phyloP scores from a whole-genome alignment of 2,888 invertebrate genomes.

The Emmelina monodactyla region DNA sequence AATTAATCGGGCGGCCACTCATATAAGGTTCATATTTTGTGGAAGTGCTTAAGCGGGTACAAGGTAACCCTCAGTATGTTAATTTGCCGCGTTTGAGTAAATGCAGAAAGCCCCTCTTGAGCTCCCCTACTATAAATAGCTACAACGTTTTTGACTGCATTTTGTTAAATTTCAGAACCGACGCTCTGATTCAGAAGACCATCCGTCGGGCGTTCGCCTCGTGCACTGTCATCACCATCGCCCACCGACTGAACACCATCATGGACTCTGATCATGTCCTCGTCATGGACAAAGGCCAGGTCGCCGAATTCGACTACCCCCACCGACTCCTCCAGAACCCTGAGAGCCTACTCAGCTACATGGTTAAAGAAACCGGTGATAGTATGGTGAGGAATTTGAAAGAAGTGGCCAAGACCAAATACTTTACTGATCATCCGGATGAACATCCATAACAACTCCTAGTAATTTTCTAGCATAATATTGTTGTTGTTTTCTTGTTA shows the following conservation, averaged over 20 bases:
- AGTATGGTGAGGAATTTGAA: constrained; percentile 55
- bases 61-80: no score
- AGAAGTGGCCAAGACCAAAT: constrained; percentile 53
- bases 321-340: constrained; percentile 59
- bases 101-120: no score
- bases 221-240: constrained; percentile 90
- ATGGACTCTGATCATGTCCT: constrained; percentile 87
- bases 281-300: constrained; percentile 68
- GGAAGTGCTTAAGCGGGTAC: no score
- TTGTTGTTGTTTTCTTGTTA: no score
- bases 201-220: constrained; percentile 79
- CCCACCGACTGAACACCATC: constrained; percentile 91
- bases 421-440: constrained; percentile 38
- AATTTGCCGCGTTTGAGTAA: no score
- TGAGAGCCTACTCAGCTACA: constrained; percentile 58
- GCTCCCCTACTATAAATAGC: no score
- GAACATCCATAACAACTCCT: constrained; percentile 12
- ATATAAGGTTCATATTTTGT: no score
- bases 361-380: constrained; percentile 69
- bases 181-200: constrained; percentile 82
- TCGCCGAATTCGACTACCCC: constrained; percentile 73
- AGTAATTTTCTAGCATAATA: no score
- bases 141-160: no score
- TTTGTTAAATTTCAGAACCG: constrained; percentile 67
- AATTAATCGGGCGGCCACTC: no score